Base-by-base conservation (phyloP, 1,140 invertebrate genomes). In the Hydropsyche tenuis region DNA sequence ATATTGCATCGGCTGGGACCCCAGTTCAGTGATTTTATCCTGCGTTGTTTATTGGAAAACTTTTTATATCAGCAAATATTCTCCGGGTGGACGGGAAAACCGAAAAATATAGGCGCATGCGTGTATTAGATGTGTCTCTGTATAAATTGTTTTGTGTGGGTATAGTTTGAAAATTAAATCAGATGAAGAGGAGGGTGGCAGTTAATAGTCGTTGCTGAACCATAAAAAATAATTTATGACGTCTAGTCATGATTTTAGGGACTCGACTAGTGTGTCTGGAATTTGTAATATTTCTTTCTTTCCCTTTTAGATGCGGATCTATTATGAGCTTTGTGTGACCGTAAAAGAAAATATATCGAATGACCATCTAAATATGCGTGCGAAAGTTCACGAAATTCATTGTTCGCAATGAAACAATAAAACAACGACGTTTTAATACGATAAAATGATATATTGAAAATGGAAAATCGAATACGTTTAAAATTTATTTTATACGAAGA, bases 11-110 rank as follows among this genome's bases (percentile, higher is more conserved):
- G 64, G 25, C 18, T 4, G 22, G 43, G 18, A 23, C 18, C 27
- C 16, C 30, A 18, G 25, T 69, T 69, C 64, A 48, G 72, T 69
- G 72, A 73, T 73, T 73, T 74, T 74, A 74, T 72, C 69, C 45
- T 27, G 18, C 27, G 60, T 72, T 72, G 69, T 75, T 75, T 75
- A 75, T 75, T 75, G 73, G 65, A 65, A 75, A 75, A 75, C 69
- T 75, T 75, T 72, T 75, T 56, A 20, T 60, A 46, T 73, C 43
- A 16, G 66, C 63, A 65, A 42, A 65, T 25, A 60, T 60, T 46
- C 18, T 48, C 18, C 65, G 23, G 3, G 65, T 25, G 46, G 16
- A 22, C 6, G 30, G n/a, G 1, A 68, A 43, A 45, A 18, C 16
- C 53, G 53, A 63, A 63, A 30, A 30, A 22, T 27, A 63, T 63